These are phyloP conservation scores for Sebastes vulpes DNA, from an alignment of 2,797 vertebrate genomes.

Conservation along the genomic window DNA sequence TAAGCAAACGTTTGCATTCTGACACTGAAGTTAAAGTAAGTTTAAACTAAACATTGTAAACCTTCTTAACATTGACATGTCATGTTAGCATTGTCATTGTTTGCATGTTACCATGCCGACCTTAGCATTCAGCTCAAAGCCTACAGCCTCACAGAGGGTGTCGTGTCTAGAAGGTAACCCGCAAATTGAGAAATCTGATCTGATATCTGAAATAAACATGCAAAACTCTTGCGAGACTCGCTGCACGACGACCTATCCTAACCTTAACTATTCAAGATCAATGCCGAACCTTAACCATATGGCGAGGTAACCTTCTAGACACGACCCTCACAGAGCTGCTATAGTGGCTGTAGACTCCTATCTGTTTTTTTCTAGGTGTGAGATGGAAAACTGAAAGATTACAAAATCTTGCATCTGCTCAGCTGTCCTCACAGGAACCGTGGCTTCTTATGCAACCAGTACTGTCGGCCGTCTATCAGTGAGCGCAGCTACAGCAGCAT, in stretches of 20 bases:
- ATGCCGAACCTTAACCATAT: no score
- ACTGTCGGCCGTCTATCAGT: background rate
- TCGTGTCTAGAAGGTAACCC: no score
- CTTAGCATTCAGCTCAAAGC: background rate
- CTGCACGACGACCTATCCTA: no score
- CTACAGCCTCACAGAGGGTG: background rate
- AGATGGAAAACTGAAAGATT: background rate
- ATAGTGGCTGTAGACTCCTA: background rate
- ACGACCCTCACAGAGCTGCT: background rate
- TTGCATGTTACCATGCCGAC: background rate
- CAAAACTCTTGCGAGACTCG: fast-evolving
- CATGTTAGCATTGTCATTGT: background rate
- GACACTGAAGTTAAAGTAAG: background rate
- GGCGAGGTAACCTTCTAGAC: background rate
- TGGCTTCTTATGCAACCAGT: background rate
- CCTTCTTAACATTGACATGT: background rate
- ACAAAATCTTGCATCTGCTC: background rate
- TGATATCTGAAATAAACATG: no score
- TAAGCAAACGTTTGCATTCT: background rate
- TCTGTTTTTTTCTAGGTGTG: background rate
- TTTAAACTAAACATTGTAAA: background rate
- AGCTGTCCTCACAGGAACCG: background rate
- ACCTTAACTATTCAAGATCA: no score
- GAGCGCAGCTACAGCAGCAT: background rate
- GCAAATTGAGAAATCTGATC: no score